phyloP scores from a whole-genome alignment of 2,888 invertebrate genomes.

The Cephus rjabovi region DNA sequence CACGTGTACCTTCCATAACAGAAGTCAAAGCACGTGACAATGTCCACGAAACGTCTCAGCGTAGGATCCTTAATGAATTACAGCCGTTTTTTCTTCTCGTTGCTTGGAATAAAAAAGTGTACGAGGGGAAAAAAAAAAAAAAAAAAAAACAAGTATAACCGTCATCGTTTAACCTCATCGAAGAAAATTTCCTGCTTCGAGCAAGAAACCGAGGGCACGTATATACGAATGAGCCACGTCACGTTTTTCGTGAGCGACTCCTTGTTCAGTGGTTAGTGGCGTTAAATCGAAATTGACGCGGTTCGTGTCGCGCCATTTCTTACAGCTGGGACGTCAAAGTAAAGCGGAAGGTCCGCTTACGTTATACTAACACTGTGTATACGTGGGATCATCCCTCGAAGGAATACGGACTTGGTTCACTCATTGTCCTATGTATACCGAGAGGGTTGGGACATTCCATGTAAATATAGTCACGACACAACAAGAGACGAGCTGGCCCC shows the following conservation, averaged over 20 bases:
- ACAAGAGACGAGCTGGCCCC: background rate
- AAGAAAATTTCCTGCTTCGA: background rate
- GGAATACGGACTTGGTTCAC: background rate
- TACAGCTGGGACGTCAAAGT: background rate
- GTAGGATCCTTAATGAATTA: background rate
- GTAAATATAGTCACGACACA: background rate
- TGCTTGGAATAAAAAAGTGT: background rate
- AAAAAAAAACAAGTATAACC: background rate
- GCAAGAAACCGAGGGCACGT: background rate
- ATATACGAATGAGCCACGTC: background rate
- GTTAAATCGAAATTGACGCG: slow-evolving; percentile 40
- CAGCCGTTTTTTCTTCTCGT: background rate
- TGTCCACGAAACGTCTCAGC: background rate
- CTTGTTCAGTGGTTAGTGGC: slow-evolving; percentile 25
- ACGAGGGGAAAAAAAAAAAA: no score
- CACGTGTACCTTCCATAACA: background rate
- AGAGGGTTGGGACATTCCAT: background rate
- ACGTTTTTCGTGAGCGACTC: background rate
- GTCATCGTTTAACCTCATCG: background rate
- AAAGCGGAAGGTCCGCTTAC: background rate
- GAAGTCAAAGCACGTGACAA: background rate
- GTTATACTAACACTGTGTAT: background rate
- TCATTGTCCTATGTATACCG: background rate
- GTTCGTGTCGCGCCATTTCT: slow-evolving; percentile 23
- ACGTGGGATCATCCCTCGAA: background rate